phyloP scores from a whole-genome alignment of 2,113 vertebrate genomes.

The Peromyscus californicus region DNA sequence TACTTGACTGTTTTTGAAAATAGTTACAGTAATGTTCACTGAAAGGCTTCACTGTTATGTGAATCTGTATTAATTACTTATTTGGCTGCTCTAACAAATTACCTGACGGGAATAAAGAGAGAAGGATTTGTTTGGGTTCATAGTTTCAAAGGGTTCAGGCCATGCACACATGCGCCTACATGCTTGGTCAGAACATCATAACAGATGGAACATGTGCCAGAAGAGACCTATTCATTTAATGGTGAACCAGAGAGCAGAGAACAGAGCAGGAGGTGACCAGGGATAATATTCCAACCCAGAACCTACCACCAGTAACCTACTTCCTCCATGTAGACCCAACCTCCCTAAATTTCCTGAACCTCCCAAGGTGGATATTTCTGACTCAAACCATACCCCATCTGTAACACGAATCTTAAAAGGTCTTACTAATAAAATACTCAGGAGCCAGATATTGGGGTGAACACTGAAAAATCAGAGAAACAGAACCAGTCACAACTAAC shows the following conservation, averaged over 20 bases:
- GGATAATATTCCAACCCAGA: neutral
- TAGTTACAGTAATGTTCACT: neutral
- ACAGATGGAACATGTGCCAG: neutral
- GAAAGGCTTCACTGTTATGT: neutral
- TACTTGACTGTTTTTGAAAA: constrained; percentile 13
- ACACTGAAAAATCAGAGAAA: too few species aligned
- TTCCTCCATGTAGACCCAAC: neutral
- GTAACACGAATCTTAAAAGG: too few species aligned
- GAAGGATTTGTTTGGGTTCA: neutral
- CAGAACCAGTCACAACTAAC: too few species aligned
- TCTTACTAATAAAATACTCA: too few species aligned
- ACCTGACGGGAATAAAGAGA: neutral
- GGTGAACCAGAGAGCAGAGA: neutral
- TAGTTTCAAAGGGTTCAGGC: neutral
- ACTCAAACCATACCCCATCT: neutral
- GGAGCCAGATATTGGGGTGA: too few species aligned
- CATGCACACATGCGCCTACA: neutral
- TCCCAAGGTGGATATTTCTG: neutral
- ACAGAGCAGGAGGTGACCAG: neutral
- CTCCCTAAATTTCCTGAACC: neutral
- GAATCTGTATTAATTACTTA: neutral
- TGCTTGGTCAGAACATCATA: neutral
- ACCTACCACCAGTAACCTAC: neutral
- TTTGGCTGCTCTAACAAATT: neutral
- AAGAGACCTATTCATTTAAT: neutral